These are phyloP conservation scores for Pipra filicauda DNA, from an alignment of 2,113 vertebrate genomes.

Conservation along the genomic window DNA sequence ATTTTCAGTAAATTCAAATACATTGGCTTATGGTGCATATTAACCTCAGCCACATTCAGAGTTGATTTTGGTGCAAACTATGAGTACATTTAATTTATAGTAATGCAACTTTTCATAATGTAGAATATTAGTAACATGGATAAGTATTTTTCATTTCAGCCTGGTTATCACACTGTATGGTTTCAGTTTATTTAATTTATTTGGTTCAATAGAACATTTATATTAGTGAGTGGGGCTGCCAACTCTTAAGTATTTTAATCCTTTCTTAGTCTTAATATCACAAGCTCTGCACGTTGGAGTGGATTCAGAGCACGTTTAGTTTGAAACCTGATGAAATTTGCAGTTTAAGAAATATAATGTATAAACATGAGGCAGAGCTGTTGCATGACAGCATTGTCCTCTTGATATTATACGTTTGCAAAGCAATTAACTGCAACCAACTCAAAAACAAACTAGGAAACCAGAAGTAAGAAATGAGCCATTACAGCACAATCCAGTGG, in stretches of 20 bases:
- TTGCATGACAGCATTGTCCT: not conserved
- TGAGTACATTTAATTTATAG: not conserved
- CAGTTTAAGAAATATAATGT: fast-evolving
- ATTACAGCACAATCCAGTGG: not conserved
- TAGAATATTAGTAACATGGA: not conserved
- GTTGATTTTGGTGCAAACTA: not conserved
- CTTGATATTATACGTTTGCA: not conserved
- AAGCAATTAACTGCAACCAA: not conserved
- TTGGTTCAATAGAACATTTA: not conserved
- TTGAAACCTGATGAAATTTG: not conserved
- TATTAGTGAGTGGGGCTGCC: not conserved
- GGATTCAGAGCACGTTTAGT: not conserved
- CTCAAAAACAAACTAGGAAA: not conserved
- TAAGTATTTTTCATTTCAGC: not conserved
- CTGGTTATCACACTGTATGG: not conserved
- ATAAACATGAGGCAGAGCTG: not conserved
- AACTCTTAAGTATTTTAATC: not conserved
- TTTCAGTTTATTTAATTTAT: not conserved
- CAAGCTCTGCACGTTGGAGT: not conserved
- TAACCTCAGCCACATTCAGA: not conserved
- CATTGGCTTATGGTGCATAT: not conserved
- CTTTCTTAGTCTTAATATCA: not conserved
- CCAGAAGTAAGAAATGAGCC: not conserved
- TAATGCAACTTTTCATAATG: not conserved
- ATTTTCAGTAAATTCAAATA: not conserved